Percentiles rank a stretch among this genome's conserved stretches.
phyloP scores from a whole-genome alignment of 2,113 vertebrate genomes.

The Pedetes capensis region DNA sequence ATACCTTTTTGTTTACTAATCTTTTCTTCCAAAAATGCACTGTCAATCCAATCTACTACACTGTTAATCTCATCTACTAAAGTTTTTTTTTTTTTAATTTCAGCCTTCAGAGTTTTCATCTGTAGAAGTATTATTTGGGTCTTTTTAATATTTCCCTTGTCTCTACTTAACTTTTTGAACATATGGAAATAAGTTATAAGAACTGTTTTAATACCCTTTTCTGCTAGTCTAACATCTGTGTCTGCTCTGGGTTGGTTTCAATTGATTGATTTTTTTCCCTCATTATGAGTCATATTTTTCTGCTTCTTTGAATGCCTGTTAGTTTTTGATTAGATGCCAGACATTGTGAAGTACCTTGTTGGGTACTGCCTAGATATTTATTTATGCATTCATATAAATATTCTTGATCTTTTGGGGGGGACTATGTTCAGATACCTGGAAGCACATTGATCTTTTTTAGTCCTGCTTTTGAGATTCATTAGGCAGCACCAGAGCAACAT shows the following conservation, averaged over 20 bases:
- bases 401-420: neutral
- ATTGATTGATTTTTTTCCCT: slow-evolving; percentile 20
- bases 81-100: slow-evolving; percentile 10
- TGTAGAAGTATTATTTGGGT: slow-evolving; percentile 30
- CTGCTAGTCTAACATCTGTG: slow-evolving; percentile 31
- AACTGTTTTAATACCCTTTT: slow-evolving; percentile 19
- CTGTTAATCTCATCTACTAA: neutral
- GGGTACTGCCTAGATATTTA: slow-evolving; percentile 31
- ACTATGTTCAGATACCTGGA: slow-evolving; percentile 26
- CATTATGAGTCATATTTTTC: slow-evolving; percentile 42
- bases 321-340: slow-evolving; percentile 35
- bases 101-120: slow-evolving; percentile 31
- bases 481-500: neutral
- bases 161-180: slow-evolving; percentile 54
- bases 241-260: slow-evolving; percentile 41
- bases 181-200: slow-evolving; percentile 42
- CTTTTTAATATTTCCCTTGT: slow-evolving; percentile 29
- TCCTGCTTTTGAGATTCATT: slow-evolving; percentile 31
- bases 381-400: slow-evolving; percentile 54
- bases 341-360: slow-evolving; percentile 36
- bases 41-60: slow-evolving; percentile 4
- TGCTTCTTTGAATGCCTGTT: slow-evolving; percentile 37
- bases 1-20: slow-evolving; percentile 6
- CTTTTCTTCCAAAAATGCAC: slow-evolving; percentile 4
- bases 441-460: neutral